phyloP scores from a whole-genome alignment of 2,888 invertebrate species.

The Drosophila buzzatii region DNA sequence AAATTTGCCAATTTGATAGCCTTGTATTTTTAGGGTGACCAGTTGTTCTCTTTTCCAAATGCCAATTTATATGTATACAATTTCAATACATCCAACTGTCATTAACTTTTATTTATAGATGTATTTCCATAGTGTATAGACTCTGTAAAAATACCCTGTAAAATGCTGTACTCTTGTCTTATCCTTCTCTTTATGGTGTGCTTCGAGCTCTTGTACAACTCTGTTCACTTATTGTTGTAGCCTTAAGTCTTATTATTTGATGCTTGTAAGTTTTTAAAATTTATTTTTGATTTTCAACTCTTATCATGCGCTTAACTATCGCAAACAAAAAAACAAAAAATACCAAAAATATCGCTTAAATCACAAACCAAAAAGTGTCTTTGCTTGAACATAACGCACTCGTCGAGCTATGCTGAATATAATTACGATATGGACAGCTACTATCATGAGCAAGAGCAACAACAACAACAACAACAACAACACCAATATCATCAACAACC shows the following conservation, averaged over 20 bases:
- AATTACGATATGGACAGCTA: conserved; percentile 54
- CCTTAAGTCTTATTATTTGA: conserved; percentile 27
- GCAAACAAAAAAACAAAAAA: conserved; percentile 5
- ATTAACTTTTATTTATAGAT: neutral
- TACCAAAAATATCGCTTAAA: conserved; percentile 23
- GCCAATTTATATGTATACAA: neutral
- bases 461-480: conserved; percentile 51
- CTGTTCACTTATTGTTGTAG: conserved; percentile 14
- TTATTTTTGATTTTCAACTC: conserved; percentile 45
- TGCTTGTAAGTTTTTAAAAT: conserved; percentile 37
- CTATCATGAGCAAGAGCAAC: conserved; percentile 34
- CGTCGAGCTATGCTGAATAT: conserved; percentile 38
- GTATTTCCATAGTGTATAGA: neutral
- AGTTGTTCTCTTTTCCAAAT: neutral
- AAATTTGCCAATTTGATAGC: neutral
- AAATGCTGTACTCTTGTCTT: neutral
- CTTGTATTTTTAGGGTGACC: neutral
- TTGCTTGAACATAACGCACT: conserved; percentile 65
- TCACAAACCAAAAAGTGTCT: conserved; percentile 54
- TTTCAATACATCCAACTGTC: neutral
- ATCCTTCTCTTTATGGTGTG: neutral
- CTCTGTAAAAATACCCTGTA: neutral
- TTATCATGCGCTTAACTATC: conserved; percentile 29
- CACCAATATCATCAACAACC: conserved; percentile 46
- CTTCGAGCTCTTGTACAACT: conserved; percentile 3